Evolutionary conservation across 1,140 invertebrate species (phyloP).

Genomic region (Cotesia vestalis): DNA sequence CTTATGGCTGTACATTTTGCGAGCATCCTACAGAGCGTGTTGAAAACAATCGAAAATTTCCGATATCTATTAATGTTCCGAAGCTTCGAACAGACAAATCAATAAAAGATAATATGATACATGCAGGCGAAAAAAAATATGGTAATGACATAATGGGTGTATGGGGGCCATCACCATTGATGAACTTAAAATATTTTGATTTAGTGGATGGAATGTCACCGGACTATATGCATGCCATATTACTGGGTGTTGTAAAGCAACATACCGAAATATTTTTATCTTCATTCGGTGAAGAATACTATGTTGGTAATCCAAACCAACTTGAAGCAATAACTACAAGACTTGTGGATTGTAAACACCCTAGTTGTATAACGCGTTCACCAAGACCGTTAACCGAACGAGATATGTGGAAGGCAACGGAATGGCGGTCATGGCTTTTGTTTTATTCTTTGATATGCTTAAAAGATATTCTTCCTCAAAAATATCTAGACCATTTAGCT

Average conservation of each 20-base stretch:
- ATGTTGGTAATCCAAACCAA: not conserved
- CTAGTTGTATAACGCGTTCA: constrained; percentile 19
- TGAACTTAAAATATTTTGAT: too few relatives aligned
- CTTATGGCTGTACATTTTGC: too few relatives aligned
- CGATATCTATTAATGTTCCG: not conserved
- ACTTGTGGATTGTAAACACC: constrained; percentile 20
- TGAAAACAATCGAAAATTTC: not conserved
- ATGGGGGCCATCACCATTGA: constrained; percentile 6
- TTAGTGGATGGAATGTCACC: too few relatives aligned
- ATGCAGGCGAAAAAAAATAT: not conserved
- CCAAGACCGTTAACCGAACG: constrained; percentile 21
- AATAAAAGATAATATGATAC: constrained; percentile 37
- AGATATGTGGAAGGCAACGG: constrained; percentile 31
- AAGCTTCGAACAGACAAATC: constrained; percentile 20
- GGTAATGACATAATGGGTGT: constrained; percentile 31
- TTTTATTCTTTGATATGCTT: constrained; percentile 31
- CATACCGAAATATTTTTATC: too few relatives aligned
- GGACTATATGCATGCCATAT: too few relatives aligned
- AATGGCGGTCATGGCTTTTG: constrained; percentile 10
- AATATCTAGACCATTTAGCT: constrained; percentile 27
- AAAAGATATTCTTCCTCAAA: constrained; percentile 8
- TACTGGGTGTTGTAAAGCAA: too few relatives aligned
- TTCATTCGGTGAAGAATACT: too few relatives aligned
- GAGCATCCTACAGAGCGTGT: too few relatives aligned
- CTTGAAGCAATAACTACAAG: constrained; percentile 31